Conservation (phyloP, 2,113 vertebrate genomes). For the Leptobrachium ailaonicum region DNA sequence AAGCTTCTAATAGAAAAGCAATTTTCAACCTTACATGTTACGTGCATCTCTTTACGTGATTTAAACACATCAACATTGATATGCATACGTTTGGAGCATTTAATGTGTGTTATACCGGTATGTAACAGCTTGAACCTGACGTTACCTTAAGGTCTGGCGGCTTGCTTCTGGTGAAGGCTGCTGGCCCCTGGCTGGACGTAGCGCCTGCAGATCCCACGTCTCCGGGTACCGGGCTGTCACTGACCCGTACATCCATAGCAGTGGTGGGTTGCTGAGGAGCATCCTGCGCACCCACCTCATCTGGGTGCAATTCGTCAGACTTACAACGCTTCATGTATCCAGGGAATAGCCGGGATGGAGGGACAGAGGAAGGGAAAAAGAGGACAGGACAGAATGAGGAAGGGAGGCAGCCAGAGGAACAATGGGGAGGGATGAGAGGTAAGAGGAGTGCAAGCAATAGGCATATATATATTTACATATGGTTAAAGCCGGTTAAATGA, state of each 20-base stretch:
- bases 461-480: constrained; percentile 27
- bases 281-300: constrained; percentile 68
- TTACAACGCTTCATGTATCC: constrained; percentile 74
- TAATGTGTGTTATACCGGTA: too few species aligned
- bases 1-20: too few species aligned
- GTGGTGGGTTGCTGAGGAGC: constrained; percentile 56
- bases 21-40: too few species aligned
- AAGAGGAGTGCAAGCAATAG: constrained; percentile 1
- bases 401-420: background rate
- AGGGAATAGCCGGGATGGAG: constrained; percentile 10
- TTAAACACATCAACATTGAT: too few species aligned
- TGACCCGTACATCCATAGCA: constrained; percentile 60
- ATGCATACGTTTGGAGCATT: too few species aligned
- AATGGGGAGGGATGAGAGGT: background rate
- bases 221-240: constrained; percentile 49
- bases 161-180: constrained; percentile 62
- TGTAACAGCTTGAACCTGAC: background rate
- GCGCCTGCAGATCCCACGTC: constrained; percentile 58
- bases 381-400: background rate
- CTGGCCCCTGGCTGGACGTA: constrained; percentile 53
- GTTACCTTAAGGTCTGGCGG: constrained; percentile 79
- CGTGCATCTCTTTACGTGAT: too few species aligned
- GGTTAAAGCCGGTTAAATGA: constrained; percentile 52
- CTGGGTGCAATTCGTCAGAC: constrained; percentile 73
- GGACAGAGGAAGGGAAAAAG: background rate